Evolutionary conservation across 2,113 vertebrate species (phyloP).

Genomic region (Stictonetta naevosa): DNA sequence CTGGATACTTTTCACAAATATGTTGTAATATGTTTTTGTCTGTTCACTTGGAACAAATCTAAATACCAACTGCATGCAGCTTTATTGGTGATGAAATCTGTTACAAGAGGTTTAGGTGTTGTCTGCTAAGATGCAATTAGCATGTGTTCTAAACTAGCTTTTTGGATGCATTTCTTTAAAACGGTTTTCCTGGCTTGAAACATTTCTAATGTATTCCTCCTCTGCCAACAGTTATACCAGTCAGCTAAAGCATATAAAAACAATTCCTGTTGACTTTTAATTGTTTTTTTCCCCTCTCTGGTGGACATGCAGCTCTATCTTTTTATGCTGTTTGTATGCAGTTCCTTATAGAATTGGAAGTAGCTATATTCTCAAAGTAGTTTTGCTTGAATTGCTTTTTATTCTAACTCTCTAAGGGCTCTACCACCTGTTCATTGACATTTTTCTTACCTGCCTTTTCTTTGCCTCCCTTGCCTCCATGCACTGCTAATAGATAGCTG

Average conservation of each 20-base stretch:
- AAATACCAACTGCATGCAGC: not conserved
- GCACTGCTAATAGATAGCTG: not conserved
- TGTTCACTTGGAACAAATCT: not conserved
- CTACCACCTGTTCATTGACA: not conserved
- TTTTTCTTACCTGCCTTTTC: not conserved
- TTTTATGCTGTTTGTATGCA: not conserved
- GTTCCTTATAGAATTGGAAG: not conserved
- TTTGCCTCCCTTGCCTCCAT: not conserved
- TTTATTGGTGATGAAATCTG: not conserved
- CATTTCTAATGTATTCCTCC: not conserved
- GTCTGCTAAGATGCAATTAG: not conserved
- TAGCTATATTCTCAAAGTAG: not conserved
- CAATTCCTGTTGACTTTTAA: not conserved
- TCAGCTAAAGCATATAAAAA: not conserved
- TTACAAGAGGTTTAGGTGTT: not conserved
- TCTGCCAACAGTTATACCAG: not conserved
- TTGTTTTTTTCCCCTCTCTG: not conserved
- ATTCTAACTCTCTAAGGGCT: not conserved
- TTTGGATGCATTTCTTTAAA: not conserved
- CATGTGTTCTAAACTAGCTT: not conserved
- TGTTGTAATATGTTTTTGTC: not conserved
- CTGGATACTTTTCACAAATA: not conserved
- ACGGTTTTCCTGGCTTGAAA: not conserved
- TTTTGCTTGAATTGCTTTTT: not conserved
- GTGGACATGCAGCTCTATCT: not conserved